phyloP scores from a whole-genome alignment of 2,888 invertebrate species.

The Spatulosminthurus flaviceps region DNA sequence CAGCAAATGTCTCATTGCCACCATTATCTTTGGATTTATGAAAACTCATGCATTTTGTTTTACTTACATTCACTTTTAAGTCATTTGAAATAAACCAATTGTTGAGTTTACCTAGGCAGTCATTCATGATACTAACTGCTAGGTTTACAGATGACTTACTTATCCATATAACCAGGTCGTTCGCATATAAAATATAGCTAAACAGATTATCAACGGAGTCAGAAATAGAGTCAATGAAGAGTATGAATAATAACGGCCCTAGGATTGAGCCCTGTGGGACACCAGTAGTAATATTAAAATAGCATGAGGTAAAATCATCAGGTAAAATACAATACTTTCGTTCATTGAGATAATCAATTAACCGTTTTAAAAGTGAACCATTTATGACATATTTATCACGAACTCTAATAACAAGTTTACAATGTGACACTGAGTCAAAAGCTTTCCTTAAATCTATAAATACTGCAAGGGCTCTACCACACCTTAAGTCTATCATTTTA shows the following conservation, averaged over 20 bases:
- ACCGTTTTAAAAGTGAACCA: neutral
- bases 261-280: constrained; percentile 1
- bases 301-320: neutral
- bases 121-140: neutral
- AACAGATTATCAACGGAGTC: neutral
- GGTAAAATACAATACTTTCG: neutral
- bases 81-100: neutral
- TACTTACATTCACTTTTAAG: neutral
- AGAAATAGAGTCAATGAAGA: neutral
- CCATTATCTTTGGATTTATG: neutral
- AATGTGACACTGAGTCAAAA: constrained; percentile 10
- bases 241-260: neutral
- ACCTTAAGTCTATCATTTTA: neutral
- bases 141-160: too few relatives aligned
- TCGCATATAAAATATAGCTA: neutral
- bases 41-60: constrained; percentile 2
- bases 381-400: neutral
- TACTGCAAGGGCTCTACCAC: neutral
- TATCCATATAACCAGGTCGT: too few relatives aligned
- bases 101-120: neutral
- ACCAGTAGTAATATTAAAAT: neutral
- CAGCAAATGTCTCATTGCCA: neutral
- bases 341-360: neutral
- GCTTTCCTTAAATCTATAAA: constrained; percentile 23
- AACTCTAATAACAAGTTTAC: neutral